These are phyloP conservation scores for Aphelenchoides besseyi DNA, from an alignment of 1,140 invertebrate species.

Conservation along the genomic window DNA sequence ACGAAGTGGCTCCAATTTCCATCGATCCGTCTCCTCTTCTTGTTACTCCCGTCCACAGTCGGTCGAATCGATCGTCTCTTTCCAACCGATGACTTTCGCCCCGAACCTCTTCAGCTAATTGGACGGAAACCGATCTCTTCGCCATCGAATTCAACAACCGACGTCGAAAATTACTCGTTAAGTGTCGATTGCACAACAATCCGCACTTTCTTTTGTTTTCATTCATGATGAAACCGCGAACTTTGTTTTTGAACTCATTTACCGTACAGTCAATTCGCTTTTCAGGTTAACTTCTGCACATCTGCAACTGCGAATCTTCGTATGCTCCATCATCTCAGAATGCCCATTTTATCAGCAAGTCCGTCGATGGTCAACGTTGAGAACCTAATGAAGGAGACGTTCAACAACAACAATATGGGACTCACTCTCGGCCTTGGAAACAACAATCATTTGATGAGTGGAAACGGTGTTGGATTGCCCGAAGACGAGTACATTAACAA, in stretches of 20 bases:
- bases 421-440: background rate
- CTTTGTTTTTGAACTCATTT: background rate
- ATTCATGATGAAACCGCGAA: background rate
- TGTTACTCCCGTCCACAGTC: background rate
- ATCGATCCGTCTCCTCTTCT: background rate
- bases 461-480: background rate
- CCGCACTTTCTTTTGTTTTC: background rate
- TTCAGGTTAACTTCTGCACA: background rate
- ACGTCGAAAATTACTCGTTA: no score
- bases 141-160: no score
- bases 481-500: conserved; percentile 33
- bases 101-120: background rate
- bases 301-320: background rate
- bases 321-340: background rate
- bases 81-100: background rate
- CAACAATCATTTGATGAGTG: conserved; percentile 5
- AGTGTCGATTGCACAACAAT: no score
- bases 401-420: background rate
- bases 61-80: background rate
- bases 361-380: conserved; percentile 12
- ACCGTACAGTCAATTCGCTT: background rate
- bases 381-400: conserved; percentile 14
- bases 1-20: background rate
- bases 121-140: background rate
- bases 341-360: background rate